A percentile compares a stretch with the other conserved stretches of the same genome.
Conservation (phyloP, 1,140 invertebrate species). For the Tetranychus cinnabarinus region DNA sequence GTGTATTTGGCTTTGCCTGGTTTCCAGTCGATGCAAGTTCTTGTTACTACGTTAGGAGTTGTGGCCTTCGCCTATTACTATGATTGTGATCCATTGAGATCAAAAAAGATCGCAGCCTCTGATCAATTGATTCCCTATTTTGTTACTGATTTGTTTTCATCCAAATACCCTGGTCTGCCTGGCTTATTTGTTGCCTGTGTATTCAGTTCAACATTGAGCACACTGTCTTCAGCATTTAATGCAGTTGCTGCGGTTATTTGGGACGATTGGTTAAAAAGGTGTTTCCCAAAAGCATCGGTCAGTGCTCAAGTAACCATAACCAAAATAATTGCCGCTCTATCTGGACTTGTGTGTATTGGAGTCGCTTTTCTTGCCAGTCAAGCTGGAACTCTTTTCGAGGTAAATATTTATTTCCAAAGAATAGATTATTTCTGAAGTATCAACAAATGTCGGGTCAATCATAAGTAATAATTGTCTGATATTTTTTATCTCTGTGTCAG, state of each 20-base stretch:
- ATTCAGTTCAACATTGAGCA: slow-evolving; percentile 15
- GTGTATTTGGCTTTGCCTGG: slow-evolving; percentile 8
- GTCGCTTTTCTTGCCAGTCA: background rate
- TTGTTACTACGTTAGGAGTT: slow-evolving; percentile 14
- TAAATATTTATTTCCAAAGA: background rate
- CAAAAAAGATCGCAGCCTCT: slow-evolving; percentile 13
- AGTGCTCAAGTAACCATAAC: background rate
- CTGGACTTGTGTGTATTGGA: background rate
- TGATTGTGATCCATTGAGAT: slow-evolving; percentile 19
- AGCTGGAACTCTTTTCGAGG: background rate
- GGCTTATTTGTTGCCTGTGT: slow-evolving; percentile 19
- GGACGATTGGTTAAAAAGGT: slow-evolving; percentile 4
- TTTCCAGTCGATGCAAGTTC: background rate
- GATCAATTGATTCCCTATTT: slow-evolving; percentile 20
- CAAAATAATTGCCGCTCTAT: background rate
- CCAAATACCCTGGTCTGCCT: slow-evolving; percentile 16
- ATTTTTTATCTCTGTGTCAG: background rate
- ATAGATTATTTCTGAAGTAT: background rate
- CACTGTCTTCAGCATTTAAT: slow-evolving; percentile 10
- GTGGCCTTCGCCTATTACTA: slow-evolving; percentile 19
- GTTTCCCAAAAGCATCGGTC: background rate
- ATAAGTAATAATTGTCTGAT: background rate
- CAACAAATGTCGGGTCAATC: background rate
- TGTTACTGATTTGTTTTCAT: slow-evolving; percentile 13
- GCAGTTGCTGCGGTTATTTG: slow-evolving; percentile 6